Conservation (phyloP, 2,113 vertebrate genomes). For the Callipepla squamata region DNA sequence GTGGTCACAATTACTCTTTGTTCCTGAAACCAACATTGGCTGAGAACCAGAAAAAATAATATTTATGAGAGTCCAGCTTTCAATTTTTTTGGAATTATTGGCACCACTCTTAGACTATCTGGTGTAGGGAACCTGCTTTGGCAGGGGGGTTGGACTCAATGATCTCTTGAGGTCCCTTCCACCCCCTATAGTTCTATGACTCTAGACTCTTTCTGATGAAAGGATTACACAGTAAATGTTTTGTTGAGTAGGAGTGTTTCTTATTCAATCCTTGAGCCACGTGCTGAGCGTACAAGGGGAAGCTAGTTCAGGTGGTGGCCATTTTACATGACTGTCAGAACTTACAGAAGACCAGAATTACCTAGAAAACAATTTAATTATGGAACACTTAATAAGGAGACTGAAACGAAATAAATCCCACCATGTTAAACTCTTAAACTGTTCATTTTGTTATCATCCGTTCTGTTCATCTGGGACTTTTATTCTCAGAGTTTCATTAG, state of each 20-base stretch:
- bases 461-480: slow-evolving; percentile 1
- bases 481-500: background rate
- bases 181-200: too few species aligned
- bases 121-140: too few species aligned
- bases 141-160: too few species aligned
- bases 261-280: background rate
- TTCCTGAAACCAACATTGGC: background rate
- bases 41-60: background rate
- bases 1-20: fast-evolving
- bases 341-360: background rate
- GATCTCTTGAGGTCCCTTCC: too few species aligned
- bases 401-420: background rate
- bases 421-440: background rate
- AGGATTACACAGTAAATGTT: background rate
- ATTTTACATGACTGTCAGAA: background rate
- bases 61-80: background rate
- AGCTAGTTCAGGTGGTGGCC: background rate
- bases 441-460: background rate
- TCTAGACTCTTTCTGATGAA: background rate
- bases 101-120: background rate
- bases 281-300: background rate
- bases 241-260: background rate
- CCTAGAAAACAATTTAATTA: background rate
- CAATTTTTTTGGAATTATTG: background rate
- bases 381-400: background rate